phyloP scores from a whole-genome alignment of 2,797 vertebrate species.

The Sebastes taczanowskii region DNA sequence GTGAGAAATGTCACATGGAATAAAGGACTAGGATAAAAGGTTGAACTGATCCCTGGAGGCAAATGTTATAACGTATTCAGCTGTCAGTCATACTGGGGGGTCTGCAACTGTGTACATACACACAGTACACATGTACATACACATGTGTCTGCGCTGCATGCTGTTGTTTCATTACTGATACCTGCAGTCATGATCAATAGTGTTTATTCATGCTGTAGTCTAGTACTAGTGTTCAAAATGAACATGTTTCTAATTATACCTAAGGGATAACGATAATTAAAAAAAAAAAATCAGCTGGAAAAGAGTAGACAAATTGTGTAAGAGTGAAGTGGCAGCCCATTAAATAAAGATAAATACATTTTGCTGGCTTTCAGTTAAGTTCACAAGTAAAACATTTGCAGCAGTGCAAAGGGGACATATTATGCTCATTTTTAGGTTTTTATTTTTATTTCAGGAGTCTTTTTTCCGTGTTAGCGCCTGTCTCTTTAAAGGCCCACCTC shows the following conservation, averaged over 20 bases:
- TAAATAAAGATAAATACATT: not conserved
- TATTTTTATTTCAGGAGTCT: not conserved
- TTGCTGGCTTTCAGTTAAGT: not conserved
- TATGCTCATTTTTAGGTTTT: not conserved
- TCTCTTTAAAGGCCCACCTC: not conserved
- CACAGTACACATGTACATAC: not conserved
- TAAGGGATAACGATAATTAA: not conserved
- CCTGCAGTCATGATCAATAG: not conserved
- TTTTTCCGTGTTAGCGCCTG: not conserved
- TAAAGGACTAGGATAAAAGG: slow-evolving; percentile 40
- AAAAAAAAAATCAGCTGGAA: not conserved
- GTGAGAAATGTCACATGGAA: slow-evolving; percentile 29
- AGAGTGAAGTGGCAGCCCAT: not conserved
- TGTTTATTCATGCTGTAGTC: not conserved
- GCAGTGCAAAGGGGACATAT: not conserved
- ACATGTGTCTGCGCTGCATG: not conserved
- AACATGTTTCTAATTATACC: not conserved
- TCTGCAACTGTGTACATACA: not conserved
- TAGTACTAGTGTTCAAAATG: not conserved
- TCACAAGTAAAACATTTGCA: not conserved
- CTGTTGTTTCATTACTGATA: slow-evolving; percentile 22
- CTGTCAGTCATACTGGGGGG: slow-evolving; percentile 24
- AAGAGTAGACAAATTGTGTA: not conserved
- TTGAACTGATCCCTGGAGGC: slow-evolving; percentile 38
- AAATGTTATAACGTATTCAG: slow-evolving; percentile 36